Conservation (phyloP, 1,140 invertebrate species). For the Solenopsis fugax region DNA sequence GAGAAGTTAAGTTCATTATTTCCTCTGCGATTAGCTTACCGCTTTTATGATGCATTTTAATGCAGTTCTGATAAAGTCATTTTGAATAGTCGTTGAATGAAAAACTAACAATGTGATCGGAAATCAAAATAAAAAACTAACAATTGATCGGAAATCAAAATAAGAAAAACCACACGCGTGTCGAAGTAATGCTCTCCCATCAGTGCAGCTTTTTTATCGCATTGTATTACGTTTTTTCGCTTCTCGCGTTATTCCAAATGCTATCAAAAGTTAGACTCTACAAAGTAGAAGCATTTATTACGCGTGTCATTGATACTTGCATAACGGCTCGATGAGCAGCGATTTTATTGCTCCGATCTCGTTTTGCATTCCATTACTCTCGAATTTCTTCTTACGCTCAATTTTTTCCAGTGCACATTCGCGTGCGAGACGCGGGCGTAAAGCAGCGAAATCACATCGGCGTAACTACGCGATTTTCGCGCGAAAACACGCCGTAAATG, state of each 20-base stretch:
- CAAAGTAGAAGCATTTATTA: background rate
- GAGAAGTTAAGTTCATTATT: slow-evolving; percentile 17
- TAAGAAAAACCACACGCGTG: background rate
- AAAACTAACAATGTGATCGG: background rate
- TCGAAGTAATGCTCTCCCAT: background rate
- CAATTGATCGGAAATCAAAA: background rate
- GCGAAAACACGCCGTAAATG: slow-evolving; percentile 46
- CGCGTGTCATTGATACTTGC: background rate
- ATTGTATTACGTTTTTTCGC: background rate
- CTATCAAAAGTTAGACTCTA: background rate
- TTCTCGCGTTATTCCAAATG: background rate
- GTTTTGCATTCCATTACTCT: background rate
- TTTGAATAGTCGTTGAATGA: background rate
- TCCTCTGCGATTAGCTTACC: background rate
- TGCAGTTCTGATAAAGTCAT: background rate
- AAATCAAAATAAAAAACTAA: background rate
- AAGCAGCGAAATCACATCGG: slow-evolving; percentile 33
- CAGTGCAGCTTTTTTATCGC: background rate
- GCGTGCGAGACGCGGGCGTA: background rate
- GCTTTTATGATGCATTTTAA: background rate
- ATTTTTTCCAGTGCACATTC: slow-evolving; percentile 15
- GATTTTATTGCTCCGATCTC: slow-evolving; percentile 26
- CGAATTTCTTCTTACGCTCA: slow-evolving; percentile 11
- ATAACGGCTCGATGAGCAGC: background rate
- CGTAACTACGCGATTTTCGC: slow-evolving; percentile 12